Conservation (phyloP, 2,888 invertebrate species). For the Orthosia gracilis region DNA sequence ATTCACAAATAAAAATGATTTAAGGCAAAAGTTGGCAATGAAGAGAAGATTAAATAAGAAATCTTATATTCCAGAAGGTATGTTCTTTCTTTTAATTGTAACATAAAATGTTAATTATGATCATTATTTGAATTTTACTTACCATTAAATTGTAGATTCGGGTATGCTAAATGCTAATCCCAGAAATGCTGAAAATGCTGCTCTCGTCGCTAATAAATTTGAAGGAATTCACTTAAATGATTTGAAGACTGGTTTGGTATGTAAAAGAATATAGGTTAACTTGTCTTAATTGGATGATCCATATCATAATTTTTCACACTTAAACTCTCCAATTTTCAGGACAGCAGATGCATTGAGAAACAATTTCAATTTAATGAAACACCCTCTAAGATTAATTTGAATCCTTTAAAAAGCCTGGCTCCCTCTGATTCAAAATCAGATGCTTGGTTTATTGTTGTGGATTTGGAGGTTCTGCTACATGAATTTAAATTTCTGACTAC, state of each 20-base stretch:
- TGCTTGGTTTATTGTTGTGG: constrained; percentile 81
- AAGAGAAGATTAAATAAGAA: constrained; percentile 59
- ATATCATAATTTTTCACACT: background rate
- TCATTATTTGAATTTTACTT: background rate
- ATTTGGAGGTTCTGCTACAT: constrained; percentile 75
- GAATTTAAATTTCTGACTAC: constrained; percentile 76
- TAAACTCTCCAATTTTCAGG: constrained; percentile 44
- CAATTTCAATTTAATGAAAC: constrained; percentile 42
- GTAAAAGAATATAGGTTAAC: background rate
- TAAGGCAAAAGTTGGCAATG: constrained; percentile 68
- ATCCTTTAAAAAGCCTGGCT: constrained; percentile 71
- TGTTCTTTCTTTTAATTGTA: constrained; percentile 7
- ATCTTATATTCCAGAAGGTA: constrained; percentile 54
- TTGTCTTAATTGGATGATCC: background rate
- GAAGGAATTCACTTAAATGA: constrained; percentile 30
- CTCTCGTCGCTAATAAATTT: constrained; percentile 5
- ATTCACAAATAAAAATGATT: constrained; percentile 60
- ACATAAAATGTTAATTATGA: background rate
- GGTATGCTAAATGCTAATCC: background rate
- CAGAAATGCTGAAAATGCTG: constrained; percentile 4
- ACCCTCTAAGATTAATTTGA: constrained; percentile 67
- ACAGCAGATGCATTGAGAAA: constrained; percentile 18
- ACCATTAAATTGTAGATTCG: constrained; percentile 29
- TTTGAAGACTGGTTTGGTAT: constrained; percentile 23
- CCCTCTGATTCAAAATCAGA: constrained; percentile 58